Percentiles rank a stretch among this genome's conserved stretches.
phyloP scores from a whole-genome alignment of 1,140 invertebrate genomes.

The Steinernema feltiae region DNA sequence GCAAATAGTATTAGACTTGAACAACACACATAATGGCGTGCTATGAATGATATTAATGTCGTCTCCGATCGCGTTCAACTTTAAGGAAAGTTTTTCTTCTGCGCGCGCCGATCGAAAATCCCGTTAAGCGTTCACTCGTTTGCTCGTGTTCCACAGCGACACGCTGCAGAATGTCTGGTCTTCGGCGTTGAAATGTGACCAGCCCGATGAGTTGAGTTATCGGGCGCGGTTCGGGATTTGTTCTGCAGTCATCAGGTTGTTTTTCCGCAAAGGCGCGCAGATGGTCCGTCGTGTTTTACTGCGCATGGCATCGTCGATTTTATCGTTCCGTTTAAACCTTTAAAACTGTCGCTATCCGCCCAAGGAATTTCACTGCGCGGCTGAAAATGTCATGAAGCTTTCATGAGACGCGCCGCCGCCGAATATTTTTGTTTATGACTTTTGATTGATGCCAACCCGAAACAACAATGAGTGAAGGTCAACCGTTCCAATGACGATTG shows the following conservation, averaged over 20 bases:
- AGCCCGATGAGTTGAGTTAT: not conserved
- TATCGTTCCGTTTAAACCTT: not conserved
- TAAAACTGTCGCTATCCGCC: not conserved
- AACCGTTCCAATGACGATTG: not conserved
- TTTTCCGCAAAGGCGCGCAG: not conserved
- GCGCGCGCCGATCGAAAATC: not conserved
- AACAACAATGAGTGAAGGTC: not conserved
- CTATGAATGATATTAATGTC: constrained; percentile 5
- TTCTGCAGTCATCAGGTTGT: not conserved
- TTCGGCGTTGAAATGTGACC: not conserved
- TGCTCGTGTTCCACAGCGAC: not conserved
- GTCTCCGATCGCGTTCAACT: not conserved
- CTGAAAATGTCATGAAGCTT: not conserved
- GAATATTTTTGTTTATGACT: not conserved
- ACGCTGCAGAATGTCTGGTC: not conserved
- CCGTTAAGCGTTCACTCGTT: constrained; percentile 11
- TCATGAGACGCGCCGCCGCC: not conserved
- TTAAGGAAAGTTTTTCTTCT: not conserved
- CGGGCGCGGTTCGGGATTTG: not conserved
- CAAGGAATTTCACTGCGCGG: not conserved
- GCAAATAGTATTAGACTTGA: not conserved
- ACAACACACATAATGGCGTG: not conserved
- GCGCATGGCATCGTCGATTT: not conserved
- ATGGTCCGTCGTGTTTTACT: not conserved
- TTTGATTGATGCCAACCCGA: not conserved